Conservation (phyloP, 2,113 vertebrate genomes). For the Siphamia tubifer region DNA sequence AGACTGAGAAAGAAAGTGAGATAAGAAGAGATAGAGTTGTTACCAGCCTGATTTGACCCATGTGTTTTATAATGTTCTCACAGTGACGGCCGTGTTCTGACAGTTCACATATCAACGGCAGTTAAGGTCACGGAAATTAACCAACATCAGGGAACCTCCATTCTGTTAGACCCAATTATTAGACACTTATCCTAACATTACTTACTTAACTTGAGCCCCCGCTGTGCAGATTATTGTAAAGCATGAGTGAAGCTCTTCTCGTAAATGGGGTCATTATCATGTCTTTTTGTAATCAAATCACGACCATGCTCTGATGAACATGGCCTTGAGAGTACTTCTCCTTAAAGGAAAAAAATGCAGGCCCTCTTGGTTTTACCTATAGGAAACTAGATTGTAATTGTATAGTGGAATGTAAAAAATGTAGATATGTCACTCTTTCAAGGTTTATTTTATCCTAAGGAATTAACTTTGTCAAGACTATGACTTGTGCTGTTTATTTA, state of each 20-base stretch:
- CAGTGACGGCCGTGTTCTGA: slow-evolving; percentile 6
- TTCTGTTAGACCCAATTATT: slow-evolving; percentile 6
- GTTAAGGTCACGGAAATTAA: slow-evolving; percentile 30
- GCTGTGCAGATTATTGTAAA: slow-evolving; percentile 10
- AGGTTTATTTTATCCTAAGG: too few relatives aligned
- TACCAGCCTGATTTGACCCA: slow-evolving; percentile 44
- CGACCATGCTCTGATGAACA: slow-evolving; percentile 46
- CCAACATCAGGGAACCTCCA: neutral
- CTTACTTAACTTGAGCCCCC: slow-evolving; percentile 18
- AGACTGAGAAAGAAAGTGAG: neutral
- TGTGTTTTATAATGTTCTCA: slow-evolving; percentile 10
- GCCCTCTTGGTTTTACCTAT: slow-evolving; percentile 1
- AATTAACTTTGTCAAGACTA: neutral
- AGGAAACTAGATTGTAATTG: slow-evolving; percentile 8
- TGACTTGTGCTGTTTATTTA: neutral
- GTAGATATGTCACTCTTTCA: too few relatives aligned
- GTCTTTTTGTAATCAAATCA: slow-evolving; percentile 71
- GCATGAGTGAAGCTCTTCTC: slow-evolving; percentile 30
- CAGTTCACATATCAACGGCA: neutral
- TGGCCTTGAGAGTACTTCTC: slow-evolving; percentile 23
- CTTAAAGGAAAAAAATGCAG: slow-evolving; percentile 33
- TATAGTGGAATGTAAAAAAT: neutral
- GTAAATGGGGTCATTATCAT: slow-evolving; percentile 65
- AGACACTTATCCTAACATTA: slow-evolving; percentile 3
- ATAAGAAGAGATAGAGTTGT: neutral